These are phyloP conservation scores for Ypsolopha sequella DNA, from an alignment of 2,888 invertebrate genomes.

Conservation along the genomic window DNA sequence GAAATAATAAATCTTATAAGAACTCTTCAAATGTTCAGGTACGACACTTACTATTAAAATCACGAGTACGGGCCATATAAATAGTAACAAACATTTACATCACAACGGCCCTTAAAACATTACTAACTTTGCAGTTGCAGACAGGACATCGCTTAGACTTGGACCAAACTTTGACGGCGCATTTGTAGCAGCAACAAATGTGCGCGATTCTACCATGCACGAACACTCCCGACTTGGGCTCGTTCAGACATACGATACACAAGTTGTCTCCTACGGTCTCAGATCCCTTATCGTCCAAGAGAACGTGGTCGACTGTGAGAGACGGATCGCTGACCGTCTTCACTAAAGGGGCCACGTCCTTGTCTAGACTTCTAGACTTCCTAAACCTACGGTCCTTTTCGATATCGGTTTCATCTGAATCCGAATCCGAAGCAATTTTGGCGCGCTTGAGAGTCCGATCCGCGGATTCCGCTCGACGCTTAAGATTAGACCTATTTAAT, in stretches of 20 bases:
- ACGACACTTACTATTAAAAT: no score
- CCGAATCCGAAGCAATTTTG: conserved; percentile 16
- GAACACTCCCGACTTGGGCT: conserved; percentile 77
- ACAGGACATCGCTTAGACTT: conserved; percentile 75
- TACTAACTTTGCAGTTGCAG: conserved; percentile 77
- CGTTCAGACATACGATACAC: conserved; percentile 73
- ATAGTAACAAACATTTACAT: conserved; percentile 29
- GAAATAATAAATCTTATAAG: no score
- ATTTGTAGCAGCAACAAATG: conserved; percentile 78
- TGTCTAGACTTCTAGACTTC: conserved; percentile 10
- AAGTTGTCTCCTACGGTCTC: conserved; percentile 36
- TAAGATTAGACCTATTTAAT: conserved; percentile 12
- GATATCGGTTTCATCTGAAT: conserved; percentile 22
- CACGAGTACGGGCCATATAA: no score
- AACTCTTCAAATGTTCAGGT: no score
- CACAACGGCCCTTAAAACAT: conserved; percentile 73
- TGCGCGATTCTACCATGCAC: conserved; percentile 76
- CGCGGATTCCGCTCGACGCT: conserved; percentile 33
- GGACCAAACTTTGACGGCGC: conserved; percentile 76
- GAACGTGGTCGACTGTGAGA: conserved; percentile 30
- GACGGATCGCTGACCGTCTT: conserved; percentile 58
- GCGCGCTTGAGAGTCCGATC: conserved; percentile 31
- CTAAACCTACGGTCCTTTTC: conserved; percentile 6
- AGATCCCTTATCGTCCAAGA: conserved; percentile 25
- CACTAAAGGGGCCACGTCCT: conserved; percentile 32